Conservation (phyloP, 1,140 invertebrate genomes). For the Nebria ingens region DNA sequence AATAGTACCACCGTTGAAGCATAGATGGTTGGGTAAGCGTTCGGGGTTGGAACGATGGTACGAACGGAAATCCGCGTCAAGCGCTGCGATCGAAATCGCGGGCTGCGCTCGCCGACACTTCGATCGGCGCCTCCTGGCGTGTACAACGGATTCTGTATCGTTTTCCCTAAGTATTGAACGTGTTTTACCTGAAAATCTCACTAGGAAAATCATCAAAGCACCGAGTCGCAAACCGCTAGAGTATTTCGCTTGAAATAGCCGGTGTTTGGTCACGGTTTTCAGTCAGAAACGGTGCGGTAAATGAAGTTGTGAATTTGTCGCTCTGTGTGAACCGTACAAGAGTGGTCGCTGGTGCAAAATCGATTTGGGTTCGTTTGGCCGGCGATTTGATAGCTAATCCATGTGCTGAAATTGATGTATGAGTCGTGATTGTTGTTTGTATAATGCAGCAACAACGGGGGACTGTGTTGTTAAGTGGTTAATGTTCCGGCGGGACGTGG, state of each 20-base stretch:
- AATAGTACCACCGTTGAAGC: too few relatives aligned
- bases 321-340: neutral
- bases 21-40: neutral
- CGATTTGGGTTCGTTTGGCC: neutral
- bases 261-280: too few relatives aligned
- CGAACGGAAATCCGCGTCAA: neutral
- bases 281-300: too few relatives aligned
- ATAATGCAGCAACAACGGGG: neutral
- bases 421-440: neutral
- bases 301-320: neutral
- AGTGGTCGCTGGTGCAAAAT: neutral
- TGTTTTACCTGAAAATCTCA: too few relatives aligned
- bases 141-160: neutral
- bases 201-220: too few relatives aligned
- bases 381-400: conserved; percentile 5
- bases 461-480: neutral
- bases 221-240: too few relatives aligned
- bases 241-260: too few relatives aligned
- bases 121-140: neutral
- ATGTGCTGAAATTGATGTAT: neutral
- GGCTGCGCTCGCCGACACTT: neutral
- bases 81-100: neutral
- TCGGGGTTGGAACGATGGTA: neutral
- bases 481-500: neutral
- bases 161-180: neutral